Conservation (phyloP, 2,113 vertebrate genomes). For the Pluvialis apricaria region DNA sequence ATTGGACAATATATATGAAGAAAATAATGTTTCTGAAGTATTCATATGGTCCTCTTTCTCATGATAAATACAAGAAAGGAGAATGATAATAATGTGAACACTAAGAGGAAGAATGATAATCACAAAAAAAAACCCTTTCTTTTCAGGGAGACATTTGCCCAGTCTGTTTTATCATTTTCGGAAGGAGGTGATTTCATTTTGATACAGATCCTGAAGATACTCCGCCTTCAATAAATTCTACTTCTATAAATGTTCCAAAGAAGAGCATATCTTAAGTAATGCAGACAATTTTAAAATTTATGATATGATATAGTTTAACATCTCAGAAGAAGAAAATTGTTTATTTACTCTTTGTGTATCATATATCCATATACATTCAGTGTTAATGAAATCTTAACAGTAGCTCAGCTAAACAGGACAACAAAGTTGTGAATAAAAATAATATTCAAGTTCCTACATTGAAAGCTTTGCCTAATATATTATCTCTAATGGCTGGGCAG, state of each 20-base stretch:
- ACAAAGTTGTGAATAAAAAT: not conserved
- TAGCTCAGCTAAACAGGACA: not conserved
- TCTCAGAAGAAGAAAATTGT: not conserved
- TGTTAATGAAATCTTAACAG: not conserved
- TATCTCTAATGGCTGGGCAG: not conserved
- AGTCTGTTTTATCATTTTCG: not conserved
- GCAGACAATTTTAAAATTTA: not conserved
- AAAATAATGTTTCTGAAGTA: not conserved
- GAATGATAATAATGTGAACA: accelerated
- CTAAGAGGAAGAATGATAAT: not conserved
- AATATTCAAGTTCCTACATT: not conserved
- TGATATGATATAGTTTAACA: not conserved
- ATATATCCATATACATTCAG: not conserved
- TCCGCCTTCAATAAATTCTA: not conserved
- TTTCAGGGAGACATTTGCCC: not conserved
- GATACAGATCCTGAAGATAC: not conserved
- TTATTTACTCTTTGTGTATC: not conserved
- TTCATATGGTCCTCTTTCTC: not conserved
- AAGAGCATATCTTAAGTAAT: not conserved
- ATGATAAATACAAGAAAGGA: not conserved
- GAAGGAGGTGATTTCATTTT: not conserved
- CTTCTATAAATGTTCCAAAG: not conserved
- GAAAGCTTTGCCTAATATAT: not conserved
- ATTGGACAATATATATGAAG: not conserved
- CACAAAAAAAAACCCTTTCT: not conserved